Evolutionary conservation across 1,140 invertebrate genomes (phyloP), one percentile per base, ranked within the genome.

Genomic region (Camponotus floridanus): DNA sequence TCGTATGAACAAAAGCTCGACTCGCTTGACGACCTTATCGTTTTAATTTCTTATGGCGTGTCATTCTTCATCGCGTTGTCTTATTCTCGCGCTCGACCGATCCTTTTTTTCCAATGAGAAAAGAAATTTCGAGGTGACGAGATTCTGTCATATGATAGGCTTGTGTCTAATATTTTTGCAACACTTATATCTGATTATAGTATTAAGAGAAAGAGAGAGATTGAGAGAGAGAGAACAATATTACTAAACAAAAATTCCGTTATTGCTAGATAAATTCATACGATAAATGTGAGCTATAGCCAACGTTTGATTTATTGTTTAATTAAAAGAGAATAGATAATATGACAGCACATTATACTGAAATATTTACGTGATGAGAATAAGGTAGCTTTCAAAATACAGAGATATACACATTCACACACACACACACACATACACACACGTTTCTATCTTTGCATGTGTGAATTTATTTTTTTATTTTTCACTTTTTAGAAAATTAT

Each of bases 21-120:
- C 79, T 91, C 87, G 88, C 88, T 86, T 90, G 91, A 89, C 48
- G 55, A 83, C 57, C 51, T 86, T 80, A 61, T 74, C 61, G 68
- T 76, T 85, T 57, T 83, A 83, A 83, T 83, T 83, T 83, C 79
- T 83, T 83, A 73, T n/a, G 26, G 68, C 39, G n/a, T 74, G 55
- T 73, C 79, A 45, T 73, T 74, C 68, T 83, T 74, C 79, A 64
- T 83, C 55, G 45, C 3, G 39, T 61, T 83, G 55, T 83, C 79
- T 74, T 74, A 74, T 83, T 73, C 39, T 36, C 15, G 48, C 7
- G 26, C 13, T n/a, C 31, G 68, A 11, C 8, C 65, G 11, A 48
- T 33, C 21, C 31, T 71, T 83, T 61, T 45, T 15, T 39, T 21
- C 42, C 21, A 61, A 74, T 48, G 26, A 61, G 55, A 74, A 9